Evolutionary conservation across 2,797 vertebrate species (phyloP).

Genomic region (Brachyrhaphis roseni): DNA sequence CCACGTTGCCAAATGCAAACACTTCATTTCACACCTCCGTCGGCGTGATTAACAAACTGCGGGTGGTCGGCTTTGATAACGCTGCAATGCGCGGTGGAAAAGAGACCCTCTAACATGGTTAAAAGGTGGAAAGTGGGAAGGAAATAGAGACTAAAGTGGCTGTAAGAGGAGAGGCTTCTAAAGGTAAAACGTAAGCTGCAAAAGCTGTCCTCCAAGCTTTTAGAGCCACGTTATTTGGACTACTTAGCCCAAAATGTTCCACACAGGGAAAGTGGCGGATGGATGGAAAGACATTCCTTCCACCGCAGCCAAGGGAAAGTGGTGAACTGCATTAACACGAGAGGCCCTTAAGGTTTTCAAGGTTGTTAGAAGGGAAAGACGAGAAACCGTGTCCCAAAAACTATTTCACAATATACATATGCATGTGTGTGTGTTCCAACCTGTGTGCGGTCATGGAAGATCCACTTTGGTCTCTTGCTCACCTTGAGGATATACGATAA

Average conservation of each 20-base stretch:
- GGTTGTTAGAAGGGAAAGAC: constrained; percentile 50
- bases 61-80: constrained; percentile 71
- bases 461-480: constrained; percentile 25
- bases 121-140: constrained; percentile 64
- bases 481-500: constrained; percentile 65
- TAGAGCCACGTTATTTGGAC: constrained; percentile 68
- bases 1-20: constrained; percentile 55
- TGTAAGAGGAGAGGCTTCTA: constrained; percentile 60
- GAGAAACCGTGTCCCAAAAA: constrained; percentile 35
- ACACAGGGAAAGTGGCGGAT: constrained; percentile 28
- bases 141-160: constrained; percentile 71
- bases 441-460: constrained; percentile 3
- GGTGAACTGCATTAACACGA: constrained; percentile 65
- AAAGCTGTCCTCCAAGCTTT: constrained; percentile 71
- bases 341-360: constrained; percentile 66
- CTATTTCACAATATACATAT: constrained; percentile 26
- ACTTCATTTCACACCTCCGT: constrained; percentile 68
- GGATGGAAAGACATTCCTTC: constrained; percentile 58
- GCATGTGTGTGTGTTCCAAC: neutral
- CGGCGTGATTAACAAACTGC: constrained; percentile 66
- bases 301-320: constrained; percentile 44
- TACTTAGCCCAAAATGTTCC: constrained; percentile 72
- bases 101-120: constrained; percentile 61
- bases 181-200: constrained; percentile 64
- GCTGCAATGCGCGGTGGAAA: constrained; percentile 63